These are phyloP conservation scores for Asbolus verrucosus DNA, from an alignment of 1,140 invertebrate species.

Conservation along the genomic window DNA sequence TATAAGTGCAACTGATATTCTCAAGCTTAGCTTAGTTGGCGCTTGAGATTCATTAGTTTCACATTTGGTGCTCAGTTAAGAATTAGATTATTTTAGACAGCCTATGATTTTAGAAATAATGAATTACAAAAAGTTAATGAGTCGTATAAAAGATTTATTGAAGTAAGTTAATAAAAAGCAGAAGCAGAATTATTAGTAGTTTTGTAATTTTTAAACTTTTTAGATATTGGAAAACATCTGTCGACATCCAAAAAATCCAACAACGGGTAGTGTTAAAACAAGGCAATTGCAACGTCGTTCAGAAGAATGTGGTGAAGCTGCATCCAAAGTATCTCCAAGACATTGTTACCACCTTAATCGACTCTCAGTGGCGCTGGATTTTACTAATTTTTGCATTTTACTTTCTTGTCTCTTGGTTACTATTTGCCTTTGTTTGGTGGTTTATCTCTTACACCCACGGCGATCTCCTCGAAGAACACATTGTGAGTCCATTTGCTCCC, in stretches of 20 bases:
- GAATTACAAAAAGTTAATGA: no score
- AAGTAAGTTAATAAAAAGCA: no score
- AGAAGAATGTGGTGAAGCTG: conserved; percentile 91
- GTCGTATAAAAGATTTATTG: no score
- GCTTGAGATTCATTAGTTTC: no score
- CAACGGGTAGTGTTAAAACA: conserved; percentile 93
- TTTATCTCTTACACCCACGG: conserved; percentile 87
- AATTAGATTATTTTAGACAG: no score
- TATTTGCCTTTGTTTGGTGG: conserved; percentile 89
- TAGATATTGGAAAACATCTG: no score
- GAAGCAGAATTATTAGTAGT: no score
- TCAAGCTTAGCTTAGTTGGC: no score
- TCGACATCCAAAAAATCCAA: conserved; percentile 80
- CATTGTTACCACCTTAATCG: conserved; percentile 82
- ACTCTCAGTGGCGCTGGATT: conserved; percentile 94
- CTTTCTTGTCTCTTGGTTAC: conserved; percentile 88
- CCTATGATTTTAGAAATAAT: no score
- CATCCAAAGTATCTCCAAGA: conserved; percentile 87
- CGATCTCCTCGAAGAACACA: conserved; percentile 71
- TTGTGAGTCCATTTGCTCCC: conserved; percentile 43
- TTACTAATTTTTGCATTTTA: conserved; percentile 90
- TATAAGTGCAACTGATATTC: no score
- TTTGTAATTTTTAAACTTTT: no score
- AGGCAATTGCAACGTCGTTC: conserved; percentile 93
- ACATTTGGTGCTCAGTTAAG: no score